Evolutionary conservation across 92 coral and sea anemone genomes (phyloP), one percentile per base, ranked within the genome.

Genomic region (Zoanthus gigantus): DNA sequence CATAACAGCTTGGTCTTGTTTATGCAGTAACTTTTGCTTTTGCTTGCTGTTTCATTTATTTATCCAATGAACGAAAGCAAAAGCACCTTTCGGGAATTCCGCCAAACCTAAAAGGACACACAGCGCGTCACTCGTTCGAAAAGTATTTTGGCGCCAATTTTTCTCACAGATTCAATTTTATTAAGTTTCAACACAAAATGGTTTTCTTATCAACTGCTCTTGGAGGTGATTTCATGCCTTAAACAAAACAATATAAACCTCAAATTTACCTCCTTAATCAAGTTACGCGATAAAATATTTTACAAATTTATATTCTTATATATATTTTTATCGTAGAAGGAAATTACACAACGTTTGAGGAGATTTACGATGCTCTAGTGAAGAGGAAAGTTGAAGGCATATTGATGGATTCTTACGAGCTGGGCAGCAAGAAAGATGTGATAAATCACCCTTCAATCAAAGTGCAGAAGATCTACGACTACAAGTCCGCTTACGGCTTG

Each of bases 371-470:
- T 10, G 97, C 95, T 10, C 85, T 96, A 23, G 46, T 31, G 17
- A 82, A 74, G 72, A 63, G 86, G 54, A 52, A 88, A 45, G 98
- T 96, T 0, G 79, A 88, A 5, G 98, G 98, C 14, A 94, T 96
- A 58, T 44, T 96, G 28, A 88, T 96, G 58, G 98, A 96, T 84
- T 87, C 96, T 16, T 89, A 83, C 88, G 94, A 92, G 68, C 95
- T 95, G 32, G 98, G 96, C 58, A 84, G 88, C 37, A 91, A 87
- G 57, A 86, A 76, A 30, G 87, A 94, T 28, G 72, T 86, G 18
- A 92, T 94, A 73, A 44, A 73, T 34, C 79, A 86, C 44, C 91
- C 95, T 6, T 69, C 79, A 29, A 52, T 91, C 18, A 86, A 89
- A 5, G 77, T 96, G 14, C 92, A 92, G 31, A 90, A 90, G 74